phyloP scores from a whole-genome alignment of 1,140 invertebrate species.

The Ditylenchus dipsaci region DNA sequence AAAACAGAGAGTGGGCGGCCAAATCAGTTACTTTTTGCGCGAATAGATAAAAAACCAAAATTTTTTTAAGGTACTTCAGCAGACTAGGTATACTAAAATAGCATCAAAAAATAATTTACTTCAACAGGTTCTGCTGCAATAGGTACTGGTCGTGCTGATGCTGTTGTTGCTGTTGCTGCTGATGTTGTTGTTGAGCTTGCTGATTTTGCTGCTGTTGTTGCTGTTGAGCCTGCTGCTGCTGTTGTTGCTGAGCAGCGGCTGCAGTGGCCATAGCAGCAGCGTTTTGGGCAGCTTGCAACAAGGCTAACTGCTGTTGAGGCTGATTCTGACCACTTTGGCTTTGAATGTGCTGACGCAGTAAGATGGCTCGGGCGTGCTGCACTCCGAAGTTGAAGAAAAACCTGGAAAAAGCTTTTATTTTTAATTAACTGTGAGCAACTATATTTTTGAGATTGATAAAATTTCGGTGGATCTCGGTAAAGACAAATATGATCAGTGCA shows the following conservation, averaged over 20 bases:
- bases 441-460: no score
- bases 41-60: no score
- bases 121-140: not conserved
- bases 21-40: no score
- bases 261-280: not conserved
- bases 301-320: constrained; percentile 5
- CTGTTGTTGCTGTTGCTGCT: constrained; percentile 3
- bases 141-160: not conserved
- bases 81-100: no score
- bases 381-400: constrained; percentile 51
- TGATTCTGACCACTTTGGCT: constrained; percentile 3
- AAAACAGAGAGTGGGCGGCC: no score
- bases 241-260: constrained; percentile 17
- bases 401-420: constrained; percentile 24
- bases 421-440: no score
- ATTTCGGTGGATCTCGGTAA: no score
- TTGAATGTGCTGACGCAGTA: constrained; percentile 39
- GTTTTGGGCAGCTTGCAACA: constrained; percentile 5
- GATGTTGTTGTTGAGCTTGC: no score
- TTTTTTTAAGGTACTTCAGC: no score
- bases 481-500: no score
- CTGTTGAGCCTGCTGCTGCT: constrained; percentile 20
- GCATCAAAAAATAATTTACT: not conserved
- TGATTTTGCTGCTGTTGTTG: constrained; percentile 20
- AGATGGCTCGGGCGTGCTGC: constrained; percentile 41